These are phyloP conservation scores for Mustelus asterias DNA, from an alignment of 2,113 vertebrate genomes.

Conservation along the genomic window DNA sequence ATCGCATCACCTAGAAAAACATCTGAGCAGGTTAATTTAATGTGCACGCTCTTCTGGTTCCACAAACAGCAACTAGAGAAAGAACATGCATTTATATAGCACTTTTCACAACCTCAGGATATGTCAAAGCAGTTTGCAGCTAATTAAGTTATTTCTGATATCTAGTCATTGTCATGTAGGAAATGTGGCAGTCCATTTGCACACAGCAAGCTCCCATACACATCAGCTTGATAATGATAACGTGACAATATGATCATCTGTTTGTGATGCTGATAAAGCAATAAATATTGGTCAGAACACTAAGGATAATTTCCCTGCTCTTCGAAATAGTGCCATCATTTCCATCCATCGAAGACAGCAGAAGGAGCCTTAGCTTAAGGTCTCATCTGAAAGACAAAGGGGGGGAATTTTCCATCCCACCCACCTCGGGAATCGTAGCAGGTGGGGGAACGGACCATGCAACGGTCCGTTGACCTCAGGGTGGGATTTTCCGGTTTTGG, in stretches of 20 bases:
- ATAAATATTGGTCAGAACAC: neutral
- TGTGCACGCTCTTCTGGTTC: neutral
- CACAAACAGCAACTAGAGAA: neutral
- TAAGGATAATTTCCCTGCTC: neutral
- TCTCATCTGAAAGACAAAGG: neutral
- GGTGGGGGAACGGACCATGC: no score
- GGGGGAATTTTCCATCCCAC: no score
- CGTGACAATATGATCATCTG: neutral
- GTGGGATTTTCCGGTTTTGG: no score
- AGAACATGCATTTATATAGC: neutral
- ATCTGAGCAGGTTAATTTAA: neutral
- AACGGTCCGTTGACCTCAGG: no score
- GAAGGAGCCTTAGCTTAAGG: neutral
- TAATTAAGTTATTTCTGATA: neutral
- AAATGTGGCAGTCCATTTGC: neutral
- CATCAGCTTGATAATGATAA: neutral
- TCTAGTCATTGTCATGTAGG: neutral
- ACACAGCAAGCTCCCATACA: neutral
- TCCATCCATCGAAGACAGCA: neutral
- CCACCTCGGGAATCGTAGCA: no score
- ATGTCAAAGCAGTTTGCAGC: neutral
- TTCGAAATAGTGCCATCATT: neutral
- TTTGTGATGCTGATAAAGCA: neutral
- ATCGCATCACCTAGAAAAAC: neutral
- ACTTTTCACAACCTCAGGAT: neutral